A percentile compares a stretch with the other conserved stretches of the same genome.
Conservation (phyloP, 2,113 vertebrate genomes). For the Solenodon paradoxus region DNA sequence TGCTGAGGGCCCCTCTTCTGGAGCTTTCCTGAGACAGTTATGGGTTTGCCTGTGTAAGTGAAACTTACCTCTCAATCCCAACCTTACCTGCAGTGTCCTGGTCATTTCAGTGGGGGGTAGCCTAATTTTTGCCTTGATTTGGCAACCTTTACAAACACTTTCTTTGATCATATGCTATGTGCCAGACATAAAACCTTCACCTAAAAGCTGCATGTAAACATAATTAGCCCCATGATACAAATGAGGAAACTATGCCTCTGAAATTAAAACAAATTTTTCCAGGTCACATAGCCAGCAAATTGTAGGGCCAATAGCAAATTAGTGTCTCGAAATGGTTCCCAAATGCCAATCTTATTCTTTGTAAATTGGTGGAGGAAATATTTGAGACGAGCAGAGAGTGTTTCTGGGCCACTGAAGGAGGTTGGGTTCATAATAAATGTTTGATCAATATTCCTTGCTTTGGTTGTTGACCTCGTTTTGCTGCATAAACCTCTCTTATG, state of each 20-base stretch:
- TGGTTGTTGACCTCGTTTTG: not conserved
- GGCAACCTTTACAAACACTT: not conserved
- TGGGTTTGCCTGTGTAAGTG: not conserved
- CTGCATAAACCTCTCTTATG: conserved; percentile 33
- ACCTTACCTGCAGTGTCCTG: not conserved
- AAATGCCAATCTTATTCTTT: not conserved
- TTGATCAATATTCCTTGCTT: conserved; percentile 20
- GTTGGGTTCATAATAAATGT: not conserved
- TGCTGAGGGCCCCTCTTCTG: not conserved
- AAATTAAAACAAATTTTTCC: conserved; percentile 8
- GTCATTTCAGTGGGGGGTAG: not conserved
- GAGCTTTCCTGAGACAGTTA: not conserved
- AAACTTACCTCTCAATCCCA: not conserved
- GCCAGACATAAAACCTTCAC: not conserved
- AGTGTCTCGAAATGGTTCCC: not conserved
- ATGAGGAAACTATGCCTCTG: not conserved
- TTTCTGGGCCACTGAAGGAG: conserved; percentile 18
- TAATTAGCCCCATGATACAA: not conserved
- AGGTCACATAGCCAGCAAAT: not conserved
- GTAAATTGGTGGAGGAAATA: not conserved
- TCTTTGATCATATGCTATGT: not conserved
- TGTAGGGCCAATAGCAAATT: not conserved
- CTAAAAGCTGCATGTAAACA: not conserved
- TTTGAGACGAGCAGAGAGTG: not conserved
- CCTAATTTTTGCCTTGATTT: not conserved